phyloP scores from a whole-genome alignment of 2,888 invertebrate genomes.

The Sminthurinus aureus region DNA sequence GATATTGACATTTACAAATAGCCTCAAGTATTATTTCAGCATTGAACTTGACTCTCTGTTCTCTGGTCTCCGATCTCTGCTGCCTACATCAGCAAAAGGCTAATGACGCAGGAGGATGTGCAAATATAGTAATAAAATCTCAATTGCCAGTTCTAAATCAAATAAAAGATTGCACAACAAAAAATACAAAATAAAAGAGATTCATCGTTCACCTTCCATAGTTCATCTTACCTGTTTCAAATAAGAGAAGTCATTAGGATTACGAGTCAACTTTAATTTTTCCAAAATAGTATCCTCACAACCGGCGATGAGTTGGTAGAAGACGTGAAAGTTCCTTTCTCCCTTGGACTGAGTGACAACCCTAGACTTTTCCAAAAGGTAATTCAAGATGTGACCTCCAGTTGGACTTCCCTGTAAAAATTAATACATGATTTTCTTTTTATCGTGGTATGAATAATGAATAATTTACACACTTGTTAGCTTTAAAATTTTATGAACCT shows the following conservation, averaged over 20 bases:
- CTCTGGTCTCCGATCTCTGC: no score
- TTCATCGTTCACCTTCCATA: no score
- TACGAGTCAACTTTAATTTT: conserved; percentile 73
- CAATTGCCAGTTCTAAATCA: no score
- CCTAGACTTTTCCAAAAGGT: conserved; percentile 87
- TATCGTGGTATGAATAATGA: background rate
- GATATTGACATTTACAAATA: no score
- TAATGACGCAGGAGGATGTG: background rate
- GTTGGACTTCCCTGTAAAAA: conserved; percentile 73
- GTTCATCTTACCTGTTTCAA: conserved; percentile 73
- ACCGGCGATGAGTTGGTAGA: conserved; percentile 85
- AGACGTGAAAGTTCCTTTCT: conserved; percentile 91
- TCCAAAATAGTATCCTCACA: conserved; percentile 71
- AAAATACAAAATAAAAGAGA: no score
- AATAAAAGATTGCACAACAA: no score
- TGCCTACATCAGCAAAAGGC: background rate
- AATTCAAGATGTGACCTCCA: conserved; percentile 89
- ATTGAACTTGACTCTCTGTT: no score
- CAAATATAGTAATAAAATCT: no score
- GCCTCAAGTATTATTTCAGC: no score
- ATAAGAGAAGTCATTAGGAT: conserved; percentile 78
- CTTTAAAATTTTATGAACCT: no score
- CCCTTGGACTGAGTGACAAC: conserved; percentile 84
- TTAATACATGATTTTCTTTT: no score
- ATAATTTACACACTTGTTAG: no score